These are phyloP conservation scores for Norana najaformis DNA, from an alignment of 2,888 invertebrate species.

Conservation along the genomic window DNA sequence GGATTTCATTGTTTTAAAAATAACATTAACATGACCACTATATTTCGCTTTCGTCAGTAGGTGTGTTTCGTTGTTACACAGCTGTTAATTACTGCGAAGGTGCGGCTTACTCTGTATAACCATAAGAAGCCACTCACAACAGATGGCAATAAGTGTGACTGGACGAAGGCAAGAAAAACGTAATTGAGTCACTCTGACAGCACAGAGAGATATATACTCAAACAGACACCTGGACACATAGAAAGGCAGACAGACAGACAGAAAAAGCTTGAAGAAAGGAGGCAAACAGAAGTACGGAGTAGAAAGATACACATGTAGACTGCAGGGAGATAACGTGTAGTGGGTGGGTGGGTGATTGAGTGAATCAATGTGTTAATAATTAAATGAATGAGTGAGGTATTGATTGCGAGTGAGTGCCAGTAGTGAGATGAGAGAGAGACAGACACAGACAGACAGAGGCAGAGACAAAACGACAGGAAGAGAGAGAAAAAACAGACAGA, in stretches of 20 bases:
- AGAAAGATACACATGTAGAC: no score
- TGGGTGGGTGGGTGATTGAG: not conserved
- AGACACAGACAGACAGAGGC: not conserved
- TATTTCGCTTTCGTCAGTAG: not conserved
- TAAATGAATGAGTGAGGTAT: no score
- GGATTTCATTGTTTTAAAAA: not conserved
- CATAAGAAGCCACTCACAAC: not conserved
- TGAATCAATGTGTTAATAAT: not conserved
- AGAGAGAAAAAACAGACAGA: not conserved
- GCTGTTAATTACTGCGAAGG: not conserved
- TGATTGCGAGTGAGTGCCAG: not conserved
- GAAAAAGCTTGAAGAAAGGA: no score
- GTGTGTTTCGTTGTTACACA: not conserved
- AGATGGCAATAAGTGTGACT: not conserved
- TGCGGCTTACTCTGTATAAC: not conserved
- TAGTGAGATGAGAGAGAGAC: not conserved
- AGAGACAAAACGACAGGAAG: not conserved
- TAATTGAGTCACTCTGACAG: no score
- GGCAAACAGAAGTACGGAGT: no score
- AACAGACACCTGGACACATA: not conserved
- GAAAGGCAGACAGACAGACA: not conserved
- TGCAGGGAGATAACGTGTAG: no score
- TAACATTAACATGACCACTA: not conserved
- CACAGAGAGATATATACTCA: not conserved
- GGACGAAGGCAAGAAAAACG: not conserved